Evolutionary conservation across 2,113 vertebrate genomes (phyloP).

Genomic region (Lathamus discolor): DNA sequence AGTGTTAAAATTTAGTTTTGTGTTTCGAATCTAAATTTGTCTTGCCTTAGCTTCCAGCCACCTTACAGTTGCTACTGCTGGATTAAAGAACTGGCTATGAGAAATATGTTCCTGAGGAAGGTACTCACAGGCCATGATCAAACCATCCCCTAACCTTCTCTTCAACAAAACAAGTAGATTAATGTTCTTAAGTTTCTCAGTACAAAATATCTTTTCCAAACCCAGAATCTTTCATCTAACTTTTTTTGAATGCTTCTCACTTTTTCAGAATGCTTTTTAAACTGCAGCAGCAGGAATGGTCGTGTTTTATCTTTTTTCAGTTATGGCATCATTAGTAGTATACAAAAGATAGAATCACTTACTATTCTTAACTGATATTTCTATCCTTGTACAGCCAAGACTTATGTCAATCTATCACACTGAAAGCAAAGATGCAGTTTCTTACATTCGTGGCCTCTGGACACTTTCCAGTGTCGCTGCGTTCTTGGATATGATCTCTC

Average conservation of each 20-base stretch:
- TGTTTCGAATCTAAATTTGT: constrained; percentile 31
- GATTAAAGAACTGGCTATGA: not conserved
- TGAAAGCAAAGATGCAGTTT: not conserved
- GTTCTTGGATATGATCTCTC: not conserved
- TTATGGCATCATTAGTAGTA: not conserved
- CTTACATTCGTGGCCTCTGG: not conserved
- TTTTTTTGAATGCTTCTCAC: not conserved
- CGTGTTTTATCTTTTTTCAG: not conserved
- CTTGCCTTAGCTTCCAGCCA: not conserved
- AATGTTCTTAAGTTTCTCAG: not conserved
- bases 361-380: not conserved
- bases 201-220: not conserved
- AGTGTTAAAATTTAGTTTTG: not conserved
- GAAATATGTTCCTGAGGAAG: not conserved
- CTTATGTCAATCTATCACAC: not conserved
- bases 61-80: not conserved
- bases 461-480: not conserved
- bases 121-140: not conserved
- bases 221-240: not conserved
- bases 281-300: not conserved
- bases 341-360: not conserved
- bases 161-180: not conserved
- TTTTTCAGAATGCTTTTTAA: not conserved
- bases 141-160: not conserved
- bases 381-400: not conserved